Evolutionary conservation across 2,888 invertebrate species (phyloP).

Genomic region (Hymenopus coronatus): DNA sequence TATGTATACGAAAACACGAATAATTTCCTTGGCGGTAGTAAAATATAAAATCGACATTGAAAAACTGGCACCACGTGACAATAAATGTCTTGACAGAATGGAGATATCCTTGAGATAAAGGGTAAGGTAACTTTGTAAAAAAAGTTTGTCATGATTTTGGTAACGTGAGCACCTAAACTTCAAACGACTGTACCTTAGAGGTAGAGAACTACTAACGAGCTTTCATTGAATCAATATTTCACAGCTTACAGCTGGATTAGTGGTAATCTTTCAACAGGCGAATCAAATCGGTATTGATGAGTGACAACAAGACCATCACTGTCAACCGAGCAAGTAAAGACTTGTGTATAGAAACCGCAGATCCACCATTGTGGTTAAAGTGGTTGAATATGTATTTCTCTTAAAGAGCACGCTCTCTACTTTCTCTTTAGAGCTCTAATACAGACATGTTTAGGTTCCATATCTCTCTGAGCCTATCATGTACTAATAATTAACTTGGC

Average conservation of each 20-base stretch:
- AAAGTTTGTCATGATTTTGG: neutral
- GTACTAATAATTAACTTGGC: too few species aligned
- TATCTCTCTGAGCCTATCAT: too few species aligned
- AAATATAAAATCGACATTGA: too few species aligned
- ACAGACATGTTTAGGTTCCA: too few species aligned
- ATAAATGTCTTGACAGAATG: too few species aligned
- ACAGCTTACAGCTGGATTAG: neutral
- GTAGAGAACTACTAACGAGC: neutral
- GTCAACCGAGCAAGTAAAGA: neutral
- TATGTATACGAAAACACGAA: too few species aligned
- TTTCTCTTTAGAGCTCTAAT: too few species aligned
- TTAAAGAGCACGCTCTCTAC: neutral
- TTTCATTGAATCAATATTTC: neutral
- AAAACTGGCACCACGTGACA: too few species aligned
- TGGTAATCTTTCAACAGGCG: neutral
- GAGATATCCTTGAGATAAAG: too few species aligned
- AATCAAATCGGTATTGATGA: neutral
- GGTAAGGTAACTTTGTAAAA: too few species aligned
- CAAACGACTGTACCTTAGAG: neutral
- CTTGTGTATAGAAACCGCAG: neutral
- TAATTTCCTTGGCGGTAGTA: too few species aligned
- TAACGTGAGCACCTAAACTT: neutral
- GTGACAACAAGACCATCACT: neutral
- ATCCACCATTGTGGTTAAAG: neutral
- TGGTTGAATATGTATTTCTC: neutral